phyloP scores from a whole-genome alignment of 2,113 vertebrate genomes.

The Seriola rivoliana region DNA sequence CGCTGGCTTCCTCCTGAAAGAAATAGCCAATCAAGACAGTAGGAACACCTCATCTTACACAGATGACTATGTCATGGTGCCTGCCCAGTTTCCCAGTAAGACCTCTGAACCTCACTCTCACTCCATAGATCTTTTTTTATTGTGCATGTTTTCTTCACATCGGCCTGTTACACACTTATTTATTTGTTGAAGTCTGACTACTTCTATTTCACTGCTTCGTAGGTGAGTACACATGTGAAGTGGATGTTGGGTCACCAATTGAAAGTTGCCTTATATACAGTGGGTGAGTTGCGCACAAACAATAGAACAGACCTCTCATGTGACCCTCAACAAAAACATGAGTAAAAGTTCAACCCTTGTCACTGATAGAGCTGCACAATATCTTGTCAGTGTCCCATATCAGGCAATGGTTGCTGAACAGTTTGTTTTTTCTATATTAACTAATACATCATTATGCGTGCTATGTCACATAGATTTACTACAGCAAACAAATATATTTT shows the following conservation, averaged over 20 bases:
- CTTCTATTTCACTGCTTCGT: constrained; percentile 33
- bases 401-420: not conserved
- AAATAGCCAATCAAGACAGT: constrained; percentile 85
- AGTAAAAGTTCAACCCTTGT: not conserved
- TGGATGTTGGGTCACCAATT: constrained; percentile 82
- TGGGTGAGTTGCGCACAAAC: constrained; percentile 85
- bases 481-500: constrained; percentile 9
- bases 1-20: constrained; percentile 85
- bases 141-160: not conserved
- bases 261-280: constrained; percentile 91
- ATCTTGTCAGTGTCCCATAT: not conserved
- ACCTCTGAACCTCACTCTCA: not conserved
- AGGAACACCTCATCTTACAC: constrained; percentile 89
- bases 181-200: not conserved
- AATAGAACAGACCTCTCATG: not conserved
- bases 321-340: too few species aligned
- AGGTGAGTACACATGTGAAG: constrained; percentile 89
- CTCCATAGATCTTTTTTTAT: not conserved
- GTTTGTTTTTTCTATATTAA: not conserved
- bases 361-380: not conserved
- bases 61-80: constrained; percentile 95
- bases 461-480: not conserved
- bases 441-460: not conserved
- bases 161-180: not conserved
- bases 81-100: constrained; percentile 91